phyloP scores from a whole-genome alignment of 2,888 invertebrate genomes.

The Caenorhabditis plicata region DNA sequence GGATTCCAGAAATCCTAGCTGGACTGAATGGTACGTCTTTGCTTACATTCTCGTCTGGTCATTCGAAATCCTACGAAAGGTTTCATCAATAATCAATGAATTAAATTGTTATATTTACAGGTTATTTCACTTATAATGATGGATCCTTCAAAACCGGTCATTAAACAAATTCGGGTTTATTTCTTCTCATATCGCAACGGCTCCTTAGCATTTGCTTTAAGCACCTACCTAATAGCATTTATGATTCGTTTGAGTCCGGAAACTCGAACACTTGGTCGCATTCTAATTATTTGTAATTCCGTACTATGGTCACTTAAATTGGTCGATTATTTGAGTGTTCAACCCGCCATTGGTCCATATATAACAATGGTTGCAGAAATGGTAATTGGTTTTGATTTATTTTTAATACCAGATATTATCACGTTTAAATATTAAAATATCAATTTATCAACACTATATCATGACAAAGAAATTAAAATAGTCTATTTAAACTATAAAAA shows the following conservation, averaged over 20 bases:
- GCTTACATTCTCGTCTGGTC: constrained; percentile 59
- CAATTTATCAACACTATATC: too few relatives aligned
- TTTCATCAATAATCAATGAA: too few relatives aligned
- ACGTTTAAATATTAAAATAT: neutral
- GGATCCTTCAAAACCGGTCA: constrained; percentile 67
- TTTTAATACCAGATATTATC: too few relatives aligned
- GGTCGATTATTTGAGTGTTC: constrained; percentile 89
- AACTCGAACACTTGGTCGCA: constrained; percentile 73
- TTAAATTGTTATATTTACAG: constrained; percentile 8
- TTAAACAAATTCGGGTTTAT: constrained; percentile 66
- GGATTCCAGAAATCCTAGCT: constrained; percentile 22
- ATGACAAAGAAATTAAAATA: too few relatives aligned
- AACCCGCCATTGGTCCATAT: constrained; percentile 88
- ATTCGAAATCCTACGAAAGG: constrained; percentile 58
- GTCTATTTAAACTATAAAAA: too few relatives aligned
- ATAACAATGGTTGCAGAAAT: constrained; percentile 99
- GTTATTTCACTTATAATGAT: constrained; percentile 46
- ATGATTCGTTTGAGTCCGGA: constrained; percentile 70
- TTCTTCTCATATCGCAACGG: constrained; percentile 56
- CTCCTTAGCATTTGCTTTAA: constrained; percentile 72
- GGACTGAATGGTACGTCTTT: constrained; percentile 59
- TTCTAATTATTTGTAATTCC: constrained; percentile 76
- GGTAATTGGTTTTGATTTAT: constrained; percentile 74
- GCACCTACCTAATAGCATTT: constrained; percentile 70
- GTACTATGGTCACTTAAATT: constrained; percentile 74